Evolutionary conservation across 2,113 vertebrate species (phyloP).

Genomic region (Eonycteris spelaea): DNA sequence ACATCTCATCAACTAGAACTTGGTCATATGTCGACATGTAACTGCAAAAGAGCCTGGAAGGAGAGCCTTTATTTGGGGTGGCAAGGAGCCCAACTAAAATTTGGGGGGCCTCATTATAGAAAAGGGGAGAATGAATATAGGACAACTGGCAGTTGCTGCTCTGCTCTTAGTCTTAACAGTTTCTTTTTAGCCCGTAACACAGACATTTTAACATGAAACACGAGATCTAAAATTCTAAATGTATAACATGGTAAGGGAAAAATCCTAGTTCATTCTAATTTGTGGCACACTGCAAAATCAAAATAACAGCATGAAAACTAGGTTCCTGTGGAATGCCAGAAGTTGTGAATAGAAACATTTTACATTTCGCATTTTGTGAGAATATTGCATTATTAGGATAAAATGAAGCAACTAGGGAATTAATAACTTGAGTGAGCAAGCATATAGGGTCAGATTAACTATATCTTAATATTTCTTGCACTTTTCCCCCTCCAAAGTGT

Average conservation of each 20-base stretch:
- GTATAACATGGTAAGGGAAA: not conserved
- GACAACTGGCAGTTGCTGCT: not conserved
- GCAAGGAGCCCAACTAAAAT: not conserved
- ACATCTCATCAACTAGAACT: conserved; percentile 22
- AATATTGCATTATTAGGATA: not conserved
- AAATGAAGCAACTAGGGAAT: not conserved
- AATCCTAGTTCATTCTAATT: not conserved
- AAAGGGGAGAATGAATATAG: not conserved
- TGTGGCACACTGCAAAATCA: not conserved
- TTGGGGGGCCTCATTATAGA: not conserved
- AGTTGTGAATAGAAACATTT: conserved; percentile 33
- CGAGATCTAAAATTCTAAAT: conserved; percentile 10
- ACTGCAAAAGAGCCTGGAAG: not conserved
- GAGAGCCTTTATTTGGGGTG: not conserved
- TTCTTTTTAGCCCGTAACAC: not conserved
- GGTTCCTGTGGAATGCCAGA: not conserved
- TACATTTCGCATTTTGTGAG: conserved; percentile 40
- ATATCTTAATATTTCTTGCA: not conserved
- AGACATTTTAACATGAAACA: conserved; percentile 18
- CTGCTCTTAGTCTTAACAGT: not conserved
- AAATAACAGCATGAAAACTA: not conserved
- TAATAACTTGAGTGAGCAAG: not conserved
- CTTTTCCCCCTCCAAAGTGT: not conserved
- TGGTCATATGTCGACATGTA: conserved; percentile 3
- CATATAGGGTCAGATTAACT: not conserved